phyloP scores from a whole-genome alignment of 2,888 invertebrate genomes.

The Trilocha varians region DNA sequence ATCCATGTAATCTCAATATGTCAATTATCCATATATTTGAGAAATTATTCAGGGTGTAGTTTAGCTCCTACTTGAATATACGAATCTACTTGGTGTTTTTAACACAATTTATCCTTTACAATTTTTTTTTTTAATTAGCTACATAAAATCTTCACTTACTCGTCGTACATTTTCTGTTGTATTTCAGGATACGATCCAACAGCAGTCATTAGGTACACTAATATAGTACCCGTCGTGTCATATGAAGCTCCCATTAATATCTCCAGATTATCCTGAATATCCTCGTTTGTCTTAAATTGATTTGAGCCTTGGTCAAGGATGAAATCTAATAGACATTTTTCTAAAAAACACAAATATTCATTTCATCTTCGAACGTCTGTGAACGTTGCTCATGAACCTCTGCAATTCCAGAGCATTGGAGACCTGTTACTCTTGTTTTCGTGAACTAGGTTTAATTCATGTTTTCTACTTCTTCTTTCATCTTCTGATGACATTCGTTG shows the following conservation, averaged over 20 bases:
- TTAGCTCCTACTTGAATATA: neutral
- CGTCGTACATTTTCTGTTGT: conserved; percentile 17
- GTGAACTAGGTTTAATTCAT: too few species aligned
- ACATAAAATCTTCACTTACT: too few species aligned
- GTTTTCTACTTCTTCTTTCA: too few species aligned
- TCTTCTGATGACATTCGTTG: too few species aligned
- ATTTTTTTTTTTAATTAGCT: too few species aligned
- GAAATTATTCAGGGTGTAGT: conserved; percentile 8
- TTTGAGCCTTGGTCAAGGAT: conserved; percentile 14
- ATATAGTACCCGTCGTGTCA: conserved; percentile 16
- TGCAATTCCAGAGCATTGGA: too few species aligned
- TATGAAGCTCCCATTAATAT: conserved; percentile 14
- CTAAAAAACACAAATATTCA: too few species aligned
- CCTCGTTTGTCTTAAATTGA: conserved; percentile 14
- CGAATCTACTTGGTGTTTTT: too few species aligned
- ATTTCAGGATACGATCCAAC: conserved; percentile 17
- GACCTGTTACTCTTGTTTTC: too few species aligned
- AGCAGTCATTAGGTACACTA: conserved; percentile 15
- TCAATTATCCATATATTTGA: conserved; percentile 21
- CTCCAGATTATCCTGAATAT: conserved; percentile 10
- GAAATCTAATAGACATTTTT: conserved; percentile 19
- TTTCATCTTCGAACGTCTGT: too few species aligned
- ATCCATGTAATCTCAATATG: conserved; percentile 28
- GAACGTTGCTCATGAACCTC: too few species aligned
- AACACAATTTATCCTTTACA: too few species aligned